Base-by-base conservation (phyloP, 2,113 vertebrate genomes). In the Clinocottus analis region DNA sequence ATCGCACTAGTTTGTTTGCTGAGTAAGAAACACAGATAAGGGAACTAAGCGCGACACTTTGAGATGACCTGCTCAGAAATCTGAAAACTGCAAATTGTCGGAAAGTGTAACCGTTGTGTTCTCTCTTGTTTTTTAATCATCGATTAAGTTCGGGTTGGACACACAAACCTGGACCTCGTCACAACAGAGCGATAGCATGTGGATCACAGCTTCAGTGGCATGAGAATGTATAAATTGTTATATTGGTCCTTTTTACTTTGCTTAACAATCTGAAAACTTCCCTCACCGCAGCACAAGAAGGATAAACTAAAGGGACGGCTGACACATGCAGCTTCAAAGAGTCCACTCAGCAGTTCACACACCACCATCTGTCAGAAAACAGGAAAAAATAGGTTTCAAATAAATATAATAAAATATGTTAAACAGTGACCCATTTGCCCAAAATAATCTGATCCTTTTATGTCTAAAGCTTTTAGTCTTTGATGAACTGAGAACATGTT, bases 301-400 rank as follows among this genome's bases (percentile, higher is more conserved):
- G 62, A 64, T 27, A 27, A 43, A 43, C 61, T 27, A 16, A 41
- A 64, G 23, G 14, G 23, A 43, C 3, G 7, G 23, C 49, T 25
- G 49, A 37, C 49, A 37, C 33, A 25, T 19, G n/a, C 49, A 39
- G 49, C 31, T 55, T 17, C 14, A 37, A 19, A 70, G 23, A 55
- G 66, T 69, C 16, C 33, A 56, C 23, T 56, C 67, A 56, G 51
- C 33, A 41, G 33, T 39, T 70, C 35, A 55, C 4, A 55, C 55
- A 55, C n/a, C 14, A 39, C 49, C 31, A 56, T 56, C 8, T 56
- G 67, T 10, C 33, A 39, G 51, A 41, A 56, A 41, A 41, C 3
- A 19, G 27, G 51, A 8, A 45, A 21, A 7, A 51, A 21, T 21
- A 3, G 2, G n/a, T 33, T 53, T 53, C 10, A 6, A 51, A 23